Evolutionary conservation across 2,113 vertebrate species (phyloP).

Genomic region (Sceloporus tristichus): DNA sequence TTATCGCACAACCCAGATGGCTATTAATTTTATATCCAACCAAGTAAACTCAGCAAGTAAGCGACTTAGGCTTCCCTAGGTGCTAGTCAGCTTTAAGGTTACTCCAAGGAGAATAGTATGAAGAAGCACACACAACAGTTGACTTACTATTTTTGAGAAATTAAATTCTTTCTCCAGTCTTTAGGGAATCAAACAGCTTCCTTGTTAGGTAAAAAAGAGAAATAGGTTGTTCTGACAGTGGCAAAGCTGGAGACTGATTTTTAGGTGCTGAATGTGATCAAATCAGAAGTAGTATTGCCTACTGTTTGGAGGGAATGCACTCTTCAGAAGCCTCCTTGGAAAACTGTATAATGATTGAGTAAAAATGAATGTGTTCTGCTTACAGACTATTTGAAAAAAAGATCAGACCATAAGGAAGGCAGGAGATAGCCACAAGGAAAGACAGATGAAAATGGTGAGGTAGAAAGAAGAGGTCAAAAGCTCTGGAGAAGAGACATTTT

Average conservation of each 20-base stretch:
- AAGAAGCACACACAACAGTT: background rate
- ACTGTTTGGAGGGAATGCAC: no score
- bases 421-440: background rate
- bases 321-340: background rate
- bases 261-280: background rate
- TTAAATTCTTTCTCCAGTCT: background rate
- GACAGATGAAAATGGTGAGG: background rate
- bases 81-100: background rate
- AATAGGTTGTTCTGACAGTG: background rate
- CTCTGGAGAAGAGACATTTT: background rate
- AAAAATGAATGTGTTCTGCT: background rate
- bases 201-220: background rate
- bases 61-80: background rate
- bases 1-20: background rate
- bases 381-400: background rate
- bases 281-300: background rate
- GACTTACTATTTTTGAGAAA: background rate
- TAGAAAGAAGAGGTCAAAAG: background rate
- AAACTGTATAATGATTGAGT: background rate
- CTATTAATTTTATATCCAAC: background rate
- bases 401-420: background rate
- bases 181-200: background rate
- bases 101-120: background rate
- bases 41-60: background rate
- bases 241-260: background rate